Evolutionary conservation across 30 jellyfish, hydroid and myxozoan species (phyloP).

Genomic region (Clytia hemisphaerica): DNA sequence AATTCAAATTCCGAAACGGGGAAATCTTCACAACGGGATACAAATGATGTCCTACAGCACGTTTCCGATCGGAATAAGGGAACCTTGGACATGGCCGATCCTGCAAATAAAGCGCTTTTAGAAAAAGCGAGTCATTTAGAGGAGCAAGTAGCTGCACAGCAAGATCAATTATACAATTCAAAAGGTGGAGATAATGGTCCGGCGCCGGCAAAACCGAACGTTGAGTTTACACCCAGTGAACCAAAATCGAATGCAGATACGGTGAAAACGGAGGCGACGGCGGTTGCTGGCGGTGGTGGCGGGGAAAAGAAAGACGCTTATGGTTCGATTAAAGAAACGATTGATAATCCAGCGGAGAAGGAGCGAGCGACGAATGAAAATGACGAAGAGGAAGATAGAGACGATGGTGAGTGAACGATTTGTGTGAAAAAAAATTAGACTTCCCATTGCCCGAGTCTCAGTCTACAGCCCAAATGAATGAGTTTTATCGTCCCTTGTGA

Average conservation of each 20-base stretch:
- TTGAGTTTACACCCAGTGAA: too few relatives aligned
- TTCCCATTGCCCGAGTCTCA: too few relatives aligned
- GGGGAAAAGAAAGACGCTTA: too few relatives aligned
- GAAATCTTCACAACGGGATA: not conserved
- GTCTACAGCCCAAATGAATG: too few relatives aligned
- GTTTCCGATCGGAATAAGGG: not conserved
- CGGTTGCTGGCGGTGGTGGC: too few relatives aligned
- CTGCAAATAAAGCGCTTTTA: constrained; percentile 58
- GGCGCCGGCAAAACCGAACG: not conserved
- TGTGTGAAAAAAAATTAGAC: too few relatives aligned
- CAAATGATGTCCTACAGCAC: not conserved
- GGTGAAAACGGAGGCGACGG: not conserved
- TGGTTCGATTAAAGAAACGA: constrained; percentile 20
- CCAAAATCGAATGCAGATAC: not conserved
- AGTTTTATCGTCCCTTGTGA: too few relatives aligned
- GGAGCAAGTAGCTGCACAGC: constrained; percentile 76
- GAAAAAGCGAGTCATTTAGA: constrained; percentile 81
- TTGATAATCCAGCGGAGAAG: not conserved
- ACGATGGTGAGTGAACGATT: too few relatives aligned
- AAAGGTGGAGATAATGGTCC: not conserved
- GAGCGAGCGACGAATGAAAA: constrained; percentile 5
- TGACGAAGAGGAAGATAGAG: constrained; percentile 16
- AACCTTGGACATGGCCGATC: constrained; percentile 27
- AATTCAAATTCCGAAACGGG: not conserved
- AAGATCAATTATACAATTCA: constrained; percentile 62